Percentiles rank a stretch among this genome's conserved stretches.
Conservation (phyloP, 2,113 vertebrate genomes). For the Pleuronectes platessa region DNA sequence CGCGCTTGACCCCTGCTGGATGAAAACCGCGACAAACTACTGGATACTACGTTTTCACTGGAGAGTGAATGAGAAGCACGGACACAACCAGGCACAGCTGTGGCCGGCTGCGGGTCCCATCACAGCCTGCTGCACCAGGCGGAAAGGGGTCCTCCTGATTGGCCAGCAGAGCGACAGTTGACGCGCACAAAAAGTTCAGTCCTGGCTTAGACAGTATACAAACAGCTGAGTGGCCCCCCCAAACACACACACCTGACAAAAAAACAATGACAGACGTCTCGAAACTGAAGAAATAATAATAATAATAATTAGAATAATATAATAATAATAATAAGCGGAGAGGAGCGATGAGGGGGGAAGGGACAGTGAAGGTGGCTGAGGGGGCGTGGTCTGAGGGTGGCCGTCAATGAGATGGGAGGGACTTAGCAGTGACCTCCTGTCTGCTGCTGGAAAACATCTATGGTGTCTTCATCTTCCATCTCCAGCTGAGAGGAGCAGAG, state of each 20-base stretch:
- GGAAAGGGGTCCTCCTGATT: constrained; percentile 52
- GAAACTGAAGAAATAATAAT: constrained; percentile 62
- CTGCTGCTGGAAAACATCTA: constrained; percentile 89
- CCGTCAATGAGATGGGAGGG: constrained; percentile 58
- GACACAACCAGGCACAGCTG: constrained; percentile 44
- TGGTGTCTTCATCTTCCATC: constrained; percentile 89
- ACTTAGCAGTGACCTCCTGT: constrained; percentile 84
- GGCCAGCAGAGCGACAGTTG: constrained; percentile 58
- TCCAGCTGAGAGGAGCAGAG: constrained; percentile 77
- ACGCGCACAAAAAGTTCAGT: constrained; percentile 64
- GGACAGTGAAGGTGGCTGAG: constrained; percentile 73
- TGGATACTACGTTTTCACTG: constrained; percentile 53
- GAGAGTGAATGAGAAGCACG: constrained; percentile 48
- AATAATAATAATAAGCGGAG: constrained; percentile 59
- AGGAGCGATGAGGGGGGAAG: constrained; percentile 60
- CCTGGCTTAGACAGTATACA: constrained; percentile 63
- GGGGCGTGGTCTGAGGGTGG: constrained; percentile 67
- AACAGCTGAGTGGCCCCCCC: constrained; percentile 60
- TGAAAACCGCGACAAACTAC: constrained; percentile 58
- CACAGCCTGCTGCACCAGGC: constrained; percentile 41
- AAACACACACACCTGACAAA: constrained; percentile 46
- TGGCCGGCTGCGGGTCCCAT: constrained; percentile 60
- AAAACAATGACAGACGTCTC: constrained; percentile 58
- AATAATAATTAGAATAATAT: constrained; percentile 63
- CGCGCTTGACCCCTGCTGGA: constrained; percentile 26